Evolutionary conservation across 2,888 invertebrate species (phyloP).

Genomic region (Cerastoderma edule): DNA sequence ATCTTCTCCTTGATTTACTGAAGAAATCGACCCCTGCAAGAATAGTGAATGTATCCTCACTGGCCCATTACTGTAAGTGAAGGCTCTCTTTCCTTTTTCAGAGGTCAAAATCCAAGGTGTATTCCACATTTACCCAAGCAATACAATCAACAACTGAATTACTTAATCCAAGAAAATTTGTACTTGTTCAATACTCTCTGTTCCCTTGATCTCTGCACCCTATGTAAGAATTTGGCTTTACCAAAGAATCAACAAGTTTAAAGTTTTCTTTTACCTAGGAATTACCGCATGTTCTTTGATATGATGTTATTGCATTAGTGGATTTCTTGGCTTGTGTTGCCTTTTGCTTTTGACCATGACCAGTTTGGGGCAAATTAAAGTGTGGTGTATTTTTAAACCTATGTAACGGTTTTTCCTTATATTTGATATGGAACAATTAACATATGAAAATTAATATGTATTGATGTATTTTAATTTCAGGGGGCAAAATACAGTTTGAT

Average conservation of each 20-base stretch:
- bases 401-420: neutral
- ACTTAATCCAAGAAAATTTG: neutral
- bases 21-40: slow-evolving; percentile 66
- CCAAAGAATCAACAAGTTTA: too few relatives aligned
- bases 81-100: neutral
- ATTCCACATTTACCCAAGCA: neutral
- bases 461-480: slow-evolving; percentile 36
- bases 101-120: neutral
- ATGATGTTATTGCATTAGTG: neutral
- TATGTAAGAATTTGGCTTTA: too few relatives aligned
- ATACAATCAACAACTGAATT: neutral
- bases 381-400: neutral
- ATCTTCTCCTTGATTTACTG: slow-evolving; percentile 68
- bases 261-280: too few relatives aligned
- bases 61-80: slow-evolving; percentile 54
- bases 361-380: too few relatives aligned
- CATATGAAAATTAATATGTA: neutral
- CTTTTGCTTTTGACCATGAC: too few relatives aligned
- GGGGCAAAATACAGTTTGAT: slow-evolving; percentile 66
- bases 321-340: neutral
- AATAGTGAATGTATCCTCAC: slow-evolving; percentile 73
- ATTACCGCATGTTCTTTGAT: neutral
- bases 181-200: neutral
- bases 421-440: neutral
- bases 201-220: neutral